These are phyloP conservation scores for Gambusia yucatana DNA, from an alignment of 2,797 vertebrate species.

Conservation along the genomic window DNA sequence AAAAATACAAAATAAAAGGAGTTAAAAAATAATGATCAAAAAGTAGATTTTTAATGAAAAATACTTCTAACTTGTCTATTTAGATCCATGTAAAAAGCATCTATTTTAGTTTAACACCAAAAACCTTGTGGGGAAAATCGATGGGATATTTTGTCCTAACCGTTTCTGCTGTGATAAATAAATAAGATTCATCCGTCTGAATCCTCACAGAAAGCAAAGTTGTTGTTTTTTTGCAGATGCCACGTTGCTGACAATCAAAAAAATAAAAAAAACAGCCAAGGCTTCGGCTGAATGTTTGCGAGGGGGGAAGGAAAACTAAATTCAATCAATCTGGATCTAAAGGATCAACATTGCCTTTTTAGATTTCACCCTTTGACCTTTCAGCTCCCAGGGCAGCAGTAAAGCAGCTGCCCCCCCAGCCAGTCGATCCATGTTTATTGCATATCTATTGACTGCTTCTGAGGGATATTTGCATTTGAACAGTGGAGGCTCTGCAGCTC, in stretches of 20 bases:
- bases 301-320: conserved; percentile 48
- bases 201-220: neutral
- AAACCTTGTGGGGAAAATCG: neutral
- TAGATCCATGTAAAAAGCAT: neutral
- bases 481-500: conserved; percentile 53
- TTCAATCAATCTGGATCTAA: conserved; percentile 71
- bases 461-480: conserved; percentile 69
- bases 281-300: conserved; percentile 38
- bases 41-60: neutral
- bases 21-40: neutral
- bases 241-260: conserved; percentile 71
- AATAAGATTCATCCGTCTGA: neutral
- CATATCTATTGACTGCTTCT: conserved; percentile 57
- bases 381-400: conserved; percentile 59
- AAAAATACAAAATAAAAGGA: neutral
- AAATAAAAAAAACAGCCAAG: conserved; percentile 15
- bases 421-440: conserved; percentile 62
- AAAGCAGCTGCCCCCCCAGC: conserved; percentile 60
- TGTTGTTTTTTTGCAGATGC: conserved; percentile 46
- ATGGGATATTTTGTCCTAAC: neutral
- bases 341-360: conserved; percentile 68
- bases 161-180: neutral
- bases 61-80: neutral
- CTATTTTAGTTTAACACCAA: neutral
- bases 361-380: conserved; percentile 71